Percentiles rank a stretch among this genome's conserved stretches.
Evolutionary conservation across 2,888 invertebrate species (phyloP).

Genomic region (Philonicus albiceps): DNA sequence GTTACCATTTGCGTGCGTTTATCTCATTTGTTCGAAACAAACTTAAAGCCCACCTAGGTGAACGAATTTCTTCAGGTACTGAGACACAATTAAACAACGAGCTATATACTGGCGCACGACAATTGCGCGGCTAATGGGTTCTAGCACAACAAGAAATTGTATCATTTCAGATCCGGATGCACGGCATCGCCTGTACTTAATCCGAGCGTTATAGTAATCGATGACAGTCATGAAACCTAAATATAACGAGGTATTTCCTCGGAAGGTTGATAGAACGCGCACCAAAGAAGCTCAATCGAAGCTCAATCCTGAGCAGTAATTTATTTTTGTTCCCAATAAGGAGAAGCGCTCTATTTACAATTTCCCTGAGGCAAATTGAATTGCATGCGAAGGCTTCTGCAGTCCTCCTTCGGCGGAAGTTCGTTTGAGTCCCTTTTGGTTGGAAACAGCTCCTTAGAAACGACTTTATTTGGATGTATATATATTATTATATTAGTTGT

Average conservation of each 20-base stretch:
- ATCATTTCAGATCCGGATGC: not conserved
- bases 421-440: not conserved
- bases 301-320: not conserved
- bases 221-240: not conserved
- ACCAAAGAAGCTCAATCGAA: not conserved
- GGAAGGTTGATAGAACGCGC: not conserved
- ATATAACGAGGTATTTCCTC: not conserved
- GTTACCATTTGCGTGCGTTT: not conserved
- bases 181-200: not conserved
- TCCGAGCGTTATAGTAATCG: not conserved
- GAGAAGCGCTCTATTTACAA: not conserved
- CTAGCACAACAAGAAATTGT: not conserved
- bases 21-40: not conserved
- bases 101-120: not conserved
- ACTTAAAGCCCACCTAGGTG: not conserved
- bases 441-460: constrained; percentile 24
- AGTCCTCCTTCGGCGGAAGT: not conserved
- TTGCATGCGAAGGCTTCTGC: not conserved
- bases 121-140: not conserved
- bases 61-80: constrained; percentile 6
- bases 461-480: constrained; percentile 33
- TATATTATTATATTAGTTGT: constrained; percentile 27
- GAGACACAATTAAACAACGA: constrained; percentile 1
- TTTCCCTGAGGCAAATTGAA: not conserved
- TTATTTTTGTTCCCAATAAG: not conserved